Evolutionary conservation across 2,888 invertebrate genomes (phyloP), one percentile per base, ranked within the genome.

Genomic region (Noctua fimbriata): DNA sequence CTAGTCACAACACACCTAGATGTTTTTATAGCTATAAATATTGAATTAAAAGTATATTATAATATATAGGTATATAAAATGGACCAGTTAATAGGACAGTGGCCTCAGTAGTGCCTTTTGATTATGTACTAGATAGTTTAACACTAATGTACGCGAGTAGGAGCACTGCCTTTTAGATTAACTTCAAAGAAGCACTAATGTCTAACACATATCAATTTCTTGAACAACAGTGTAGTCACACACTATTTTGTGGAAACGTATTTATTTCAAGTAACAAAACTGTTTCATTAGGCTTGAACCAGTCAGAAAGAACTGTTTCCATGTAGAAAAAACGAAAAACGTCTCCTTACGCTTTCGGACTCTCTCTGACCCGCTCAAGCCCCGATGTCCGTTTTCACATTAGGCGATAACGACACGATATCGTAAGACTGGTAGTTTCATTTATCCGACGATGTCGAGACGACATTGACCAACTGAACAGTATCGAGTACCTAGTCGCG

Each of bases 101-200:
- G 96, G 96, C 96, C 96, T 96, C 92, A 82, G 95, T 96, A 96
- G 96, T 96, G 96, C 96, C 96, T 96, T 96, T 96, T 93, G 85
- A 90, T 86, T 83, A 88, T 91, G 89, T 93, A 91, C 91, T 93
- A 91, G 90, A 91, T 90, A 89, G 87, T 82, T 69, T 84, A 76
- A 85, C 86, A 90, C 88, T 88, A 88, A 89, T 89, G 86, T 89
- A 80, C 79, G 84, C 82, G 83, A 60, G 85, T 94, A 93, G 94
- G 91, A 92, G 94, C 94, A 94, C 94, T 92, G 94, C 93, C 93
- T 94, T 92, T 91, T 90, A 89, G 84, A 86, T 85, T 84, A 79
- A 84, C 69, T 79, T 82, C 73, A 70, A 82, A 80, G 67, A 83
- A 85, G 88, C 90, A 92, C 88, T 89, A 81, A 83, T 76, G 74